Base-by-base conservation (phyloP, 1,140 invertebrate species). In the Heliconius nattereri region DNA sequence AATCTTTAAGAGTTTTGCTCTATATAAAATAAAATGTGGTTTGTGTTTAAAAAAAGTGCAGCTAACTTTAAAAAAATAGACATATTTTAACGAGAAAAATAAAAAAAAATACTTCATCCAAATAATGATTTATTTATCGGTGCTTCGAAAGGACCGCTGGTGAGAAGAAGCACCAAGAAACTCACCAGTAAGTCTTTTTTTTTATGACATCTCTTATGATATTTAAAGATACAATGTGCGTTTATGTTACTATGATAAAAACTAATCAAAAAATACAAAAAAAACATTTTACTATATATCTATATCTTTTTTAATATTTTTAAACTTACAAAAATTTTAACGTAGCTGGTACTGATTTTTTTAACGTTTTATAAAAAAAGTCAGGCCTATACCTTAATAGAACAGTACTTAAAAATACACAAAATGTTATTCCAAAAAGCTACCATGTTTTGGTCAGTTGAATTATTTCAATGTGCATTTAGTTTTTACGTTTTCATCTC, bases 91-190 rank as follows among this genome's bases (percentile, higher is more conserved):
- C 0, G 54, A 60, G 8, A 9, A n/a, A 60, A 60, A 60, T 60
- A 23, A 60, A 23, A 23, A 60, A 23, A 60, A 60, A n/a, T 60
- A 23, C n/a, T 3, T 60, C 23, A 23, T 60, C 20, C 3, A 23
- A 60, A 60, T 26, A 9, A 26, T 60, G 7, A 5, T 73, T 73
- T 40, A 73, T 32, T 45, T 74, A 74, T 9, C n/a, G 23, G 45
- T 73, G 23, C 73, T 73, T 73, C 73, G 45, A 23, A 73, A 73
- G 11, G 73, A 73, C 73, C 40, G 5, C 37, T 73, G 73, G 40
- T 23, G 73, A 73, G 73, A 73, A 73, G 73, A 73, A 73, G 73
- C 73, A 73, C 73, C 73, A 74, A 74, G 73, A 74, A 74, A 74
- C 73, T 74, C 45, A 74, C 20, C 45, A 74, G 73, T 74, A n/a